Conservation (phyloP, 2,113 vertebrate species). For the Abramis brama region DNA sequence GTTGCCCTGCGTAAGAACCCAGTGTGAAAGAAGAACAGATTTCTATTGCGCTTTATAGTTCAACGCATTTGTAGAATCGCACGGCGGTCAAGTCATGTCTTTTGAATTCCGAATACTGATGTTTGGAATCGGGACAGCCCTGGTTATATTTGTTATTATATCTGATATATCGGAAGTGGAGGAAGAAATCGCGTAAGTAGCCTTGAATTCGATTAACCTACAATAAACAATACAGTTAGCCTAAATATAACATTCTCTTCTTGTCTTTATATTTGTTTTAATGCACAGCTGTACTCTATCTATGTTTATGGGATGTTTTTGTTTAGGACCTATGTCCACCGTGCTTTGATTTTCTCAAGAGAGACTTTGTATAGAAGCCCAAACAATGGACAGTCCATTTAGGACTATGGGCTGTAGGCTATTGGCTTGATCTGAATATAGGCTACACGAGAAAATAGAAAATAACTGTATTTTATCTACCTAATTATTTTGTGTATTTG, state of each 20-base stretch:
- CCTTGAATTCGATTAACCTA: conserved; percentile 7
- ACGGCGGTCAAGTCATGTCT: conserved; percentile 78
- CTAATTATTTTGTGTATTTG: neutral
- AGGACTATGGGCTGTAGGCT: neutral
- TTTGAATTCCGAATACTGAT: conserved; percentile 84
- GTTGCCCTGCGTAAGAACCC: neutral
- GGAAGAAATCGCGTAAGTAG: conserved; percentile 85
- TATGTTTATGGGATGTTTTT: conserved; percentile 4
- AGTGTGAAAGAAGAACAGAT: conserved; percentile 1
- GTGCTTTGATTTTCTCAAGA: conserved; percentile 4
- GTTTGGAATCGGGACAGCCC: conserved; percentile 83
- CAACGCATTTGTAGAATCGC: conserved; percentile 11
- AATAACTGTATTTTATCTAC: neutral
- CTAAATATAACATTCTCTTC: neutral
- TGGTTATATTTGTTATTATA: conserved; percentile 84
- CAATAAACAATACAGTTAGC: neutral
- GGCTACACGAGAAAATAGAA: neutral
- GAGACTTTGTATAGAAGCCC: conserved; percentile 26
- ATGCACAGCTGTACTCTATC: neutral
- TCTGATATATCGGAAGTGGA: conserved; percentile 90
- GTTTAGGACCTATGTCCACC: neutral
- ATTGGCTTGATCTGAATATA: neutral
- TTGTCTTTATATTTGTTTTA: neutral
- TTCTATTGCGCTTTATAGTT: conserved; percentile 20
- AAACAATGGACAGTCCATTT: conserved; percentile 38